Conservation (phyloP, 1,140 invertebrate genomes). For the Diachasmimorpha longicaudata region DNA sequence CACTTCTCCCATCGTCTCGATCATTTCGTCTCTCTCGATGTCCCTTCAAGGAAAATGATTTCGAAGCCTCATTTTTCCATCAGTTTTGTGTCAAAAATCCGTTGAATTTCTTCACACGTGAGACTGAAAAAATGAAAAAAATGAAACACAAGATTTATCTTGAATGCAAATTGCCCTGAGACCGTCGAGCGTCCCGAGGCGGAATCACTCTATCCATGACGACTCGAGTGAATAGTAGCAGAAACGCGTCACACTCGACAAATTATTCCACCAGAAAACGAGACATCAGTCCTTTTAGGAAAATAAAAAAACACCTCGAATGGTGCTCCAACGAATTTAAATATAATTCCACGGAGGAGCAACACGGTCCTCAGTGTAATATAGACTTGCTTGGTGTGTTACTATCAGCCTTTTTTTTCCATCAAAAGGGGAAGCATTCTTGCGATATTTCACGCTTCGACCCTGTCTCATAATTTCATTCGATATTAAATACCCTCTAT, state of each 20-base stretch:
- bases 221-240: background rate
- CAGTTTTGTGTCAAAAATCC: background rate
- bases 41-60: background rate
- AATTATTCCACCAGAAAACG: constrained; percentile 34
- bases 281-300: background rate
- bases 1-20: too few species aligned
- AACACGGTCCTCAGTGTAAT: background rate
- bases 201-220: constrained; percentile 2
- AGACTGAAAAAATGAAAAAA: constrained; percentile 13
- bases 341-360: constrained; percentile 21
- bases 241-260: constrained; percentile 12
- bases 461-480: background rate
- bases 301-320: constrained; percentile 20
- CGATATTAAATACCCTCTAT: constrained; percentile 1
- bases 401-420: background rate
- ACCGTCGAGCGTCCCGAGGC: background rate
- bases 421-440: background rate
- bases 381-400: background rate
- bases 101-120: constrained; percentile 14
- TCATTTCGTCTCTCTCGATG: too few species aligned
- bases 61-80: background rate
- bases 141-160: background rate
- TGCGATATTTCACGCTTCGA: constrained; percentile 16
- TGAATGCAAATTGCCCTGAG: constrained; percentile 8
- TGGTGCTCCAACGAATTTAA: constrained; percentile 4